Conservation (phyloP, 2,797 vertebrate genomes). For the Sus cebifrons region DNA sequence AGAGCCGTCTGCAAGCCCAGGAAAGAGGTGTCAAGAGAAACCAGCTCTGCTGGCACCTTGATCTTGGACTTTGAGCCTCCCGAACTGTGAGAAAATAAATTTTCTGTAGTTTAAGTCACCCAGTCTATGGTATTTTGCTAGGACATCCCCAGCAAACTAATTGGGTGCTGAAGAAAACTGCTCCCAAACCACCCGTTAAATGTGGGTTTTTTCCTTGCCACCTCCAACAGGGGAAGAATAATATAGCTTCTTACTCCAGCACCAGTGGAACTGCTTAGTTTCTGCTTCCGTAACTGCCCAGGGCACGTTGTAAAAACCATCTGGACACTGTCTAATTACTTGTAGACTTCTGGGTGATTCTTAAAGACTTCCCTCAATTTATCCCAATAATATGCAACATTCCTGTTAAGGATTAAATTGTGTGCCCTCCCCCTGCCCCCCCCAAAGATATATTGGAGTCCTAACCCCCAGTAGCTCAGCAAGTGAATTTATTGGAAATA, state of each 20-base stretch:
- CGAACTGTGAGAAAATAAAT: background rate
- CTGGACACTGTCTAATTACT: background rate
- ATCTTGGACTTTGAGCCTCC: background rate
- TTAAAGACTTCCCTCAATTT: background rate
- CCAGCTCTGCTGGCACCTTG: background rate
- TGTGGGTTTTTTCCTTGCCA: background rate
- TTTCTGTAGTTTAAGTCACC: background rate
- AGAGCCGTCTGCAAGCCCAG: no score
- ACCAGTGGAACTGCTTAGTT: background rate
- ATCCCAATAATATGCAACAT: background rate
- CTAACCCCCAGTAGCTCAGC: background rate
- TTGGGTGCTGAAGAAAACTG: background rate
- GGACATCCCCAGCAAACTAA: background rate
- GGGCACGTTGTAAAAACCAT: background rate
- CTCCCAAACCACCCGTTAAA: accelerated
- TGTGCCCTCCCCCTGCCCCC: background rate
- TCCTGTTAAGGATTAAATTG: background rate
- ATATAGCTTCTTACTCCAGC: background rate
- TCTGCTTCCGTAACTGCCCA: background rate
- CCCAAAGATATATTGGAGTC: background rate
- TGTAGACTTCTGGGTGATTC: background rate
- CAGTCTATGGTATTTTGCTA: background rate
- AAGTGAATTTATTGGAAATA: background rate
- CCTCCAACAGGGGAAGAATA: background rate
- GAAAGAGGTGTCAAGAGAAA: background rate